Conservation (phyloP, 2,797 vertebrate genomes). For the Sarcoramphus papa region DNA sequence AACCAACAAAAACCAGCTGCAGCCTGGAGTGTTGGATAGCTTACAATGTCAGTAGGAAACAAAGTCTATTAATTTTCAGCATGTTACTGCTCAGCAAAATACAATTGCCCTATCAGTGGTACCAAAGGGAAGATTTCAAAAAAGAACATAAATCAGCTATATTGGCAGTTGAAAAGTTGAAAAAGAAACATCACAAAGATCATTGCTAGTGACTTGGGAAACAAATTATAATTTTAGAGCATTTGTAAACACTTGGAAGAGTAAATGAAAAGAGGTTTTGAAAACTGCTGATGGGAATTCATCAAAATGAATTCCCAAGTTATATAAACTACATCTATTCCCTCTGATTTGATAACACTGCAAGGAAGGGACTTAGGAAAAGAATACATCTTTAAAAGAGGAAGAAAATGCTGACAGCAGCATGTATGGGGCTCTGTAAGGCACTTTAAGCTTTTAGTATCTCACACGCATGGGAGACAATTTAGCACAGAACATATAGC, state of each 20-base stretch:
- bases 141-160: conserved; percentile 41
- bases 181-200: conserved; percentile 46
- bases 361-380: background rate
- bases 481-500: background rate
- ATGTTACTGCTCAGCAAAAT: conserved; percentile 25
- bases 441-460: background rate
- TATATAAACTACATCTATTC: conserved; percentile 43
- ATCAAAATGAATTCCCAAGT: conserved; percentile 27
- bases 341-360: conserved; percentile 12
- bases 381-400: background rate
- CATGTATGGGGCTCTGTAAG: background rate
- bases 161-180: conserved; percentile 37
- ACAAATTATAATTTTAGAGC: conserved; percentile 50
- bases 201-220: conserved; percentile 34
- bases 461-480: background rate
- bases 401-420: conserved; percentile 41
- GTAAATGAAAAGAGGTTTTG: conserved; percentile 60
- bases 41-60: background rate
- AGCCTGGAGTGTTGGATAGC: background rate
- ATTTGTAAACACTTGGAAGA: conserved; percentile 48
- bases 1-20: background rate
- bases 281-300: conserved; percentile 54
- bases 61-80: conserved; percentile 51
- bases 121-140: conserved; percentile 8
- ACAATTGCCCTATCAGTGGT: background rate